These are phyloP conservation scores for Misgurnus anguillicaudatus DNA, from an alignment of 2,113 vertebrate genomes.

Conservation along the genomic window DNA sequence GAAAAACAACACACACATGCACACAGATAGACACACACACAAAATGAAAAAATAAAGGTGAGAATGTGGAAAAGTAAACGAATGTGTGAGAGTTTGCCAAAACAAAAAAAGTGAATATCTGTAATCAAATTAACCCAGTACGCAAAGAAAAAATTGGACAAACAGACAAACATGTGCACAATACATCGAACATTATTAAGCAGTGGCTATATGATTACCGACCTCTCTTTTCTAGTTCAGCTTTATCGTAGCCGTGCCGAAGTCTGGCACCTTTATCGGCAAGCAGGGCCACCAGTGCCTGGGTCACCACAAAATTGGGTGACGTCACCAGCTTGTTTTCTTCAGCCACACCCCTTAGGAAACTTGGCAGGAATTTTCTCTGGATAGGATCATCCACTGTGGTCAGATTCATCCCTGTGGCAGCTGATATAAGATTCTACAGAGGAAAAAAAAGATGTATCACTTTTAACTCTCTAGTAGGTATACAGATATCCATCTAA, in stretches of 20 bases:
- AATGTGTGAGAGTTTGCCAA: background rate
- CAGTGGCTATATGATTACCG: conserved; percentile 14
- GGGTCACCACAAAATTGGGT: conserved; percentile 96
- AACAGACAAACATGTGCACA: background rate
- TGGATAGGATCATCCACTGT: conserved; percentile 96
- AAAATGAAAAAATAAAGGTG: conserved; percentile 38
- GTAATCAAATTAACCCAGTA: background rate
- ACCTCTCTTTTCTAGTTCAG: conserved; percentile 96
- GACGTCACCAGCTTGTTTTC: conserved; percentile 97
- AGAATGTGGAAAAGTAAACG: conserved; percentile 2
- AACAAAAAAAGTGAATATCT: background rate
- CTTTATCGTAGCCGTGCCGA: conserved; percentile 88
- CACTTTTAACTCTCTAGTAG: too few species aligned
- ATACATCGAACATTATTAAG: background rate
- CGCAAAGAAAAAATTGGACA: background rate
- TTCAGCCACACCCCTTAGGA: conserved; percentile 91
- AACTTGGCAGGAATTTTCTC: conserved; percentile 94
- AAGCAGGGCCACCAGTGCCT: conserved; percentile 92
- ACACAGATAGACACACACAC: conserved; percentile 47
- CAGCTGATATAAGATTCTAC: conserved; percentile 96
- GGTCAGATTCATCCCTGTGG: conserved; percentile 95
- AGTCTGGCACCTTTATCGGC: conserved; percentile 95
- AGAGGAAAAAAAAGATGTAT: conserved; percentile 11
- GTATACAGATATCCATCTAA: background rate
- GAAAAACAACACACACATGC: conserved; percentile 37